These are phyloP conservation scores for Drosophila gunungcola DNA, from an alignment of 1,140 invertebrate genomes.

Conservation along the genomic window DNA sequence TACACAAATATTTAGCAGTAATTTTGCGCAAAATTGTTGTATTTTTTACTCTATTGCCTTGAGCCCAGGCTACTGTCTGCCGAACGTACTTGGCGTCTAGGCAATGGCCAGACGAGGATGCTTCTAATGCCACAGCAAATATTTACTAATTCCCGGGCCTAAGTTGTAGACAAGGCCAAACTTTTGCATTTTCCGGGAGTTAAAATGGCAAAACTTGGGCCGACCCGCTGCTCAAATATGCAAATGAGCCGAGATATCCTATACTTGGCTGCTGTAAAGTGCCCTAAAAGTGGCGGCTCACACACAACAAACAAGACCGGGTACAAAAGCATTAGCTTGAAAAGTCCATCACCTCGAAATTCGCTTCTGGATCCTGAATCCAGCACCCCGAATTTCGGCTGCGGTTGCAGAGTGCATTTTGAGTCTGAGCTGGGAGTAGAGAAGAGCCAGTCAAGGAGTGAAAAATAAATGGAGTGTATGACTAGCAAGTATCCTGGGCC, in stretches of 20 bases:
- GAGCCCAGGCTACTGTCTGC: constrained; percentile 2
- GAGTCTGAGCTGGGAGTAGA: constrained; percentile 44
- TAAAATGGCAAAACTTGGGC: constrained; percentile 21
- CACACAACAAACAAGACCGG: constrained; percentile 37
- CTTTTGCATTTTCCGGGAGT: constrained; percentile 57
- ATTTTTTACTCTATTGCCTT: neutral
- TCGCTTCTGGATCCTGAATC: constrained; percentile 9
- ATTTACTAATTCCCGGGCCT: constrained; percentile 50
- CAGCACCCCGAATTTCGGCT: constrained; percentile 20
- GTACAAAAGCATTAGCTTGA: constrained; percentile 68
- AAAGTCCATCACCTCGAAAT: constrained; percentile 60
- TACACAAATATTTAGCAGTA: constrained; percentile 40
- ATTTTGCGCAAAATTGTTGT: constrained; percentile 9
- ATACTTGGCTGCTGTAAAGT: constrained; percentile 60
- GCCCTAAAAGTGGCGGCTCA: constrained; percentile 54
- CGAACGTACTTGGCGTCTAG: constrained; percentile 13
- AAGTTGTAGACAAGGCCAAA: constrained; percentile 57
- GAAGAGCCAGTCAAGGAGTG: constrained; percentile 65
- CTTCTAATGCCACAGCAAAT: constrained; percentile 45
- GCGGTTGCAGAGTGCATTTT: constrained; percentile 60
- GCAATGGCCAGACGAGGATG: constrained; percentile 32
- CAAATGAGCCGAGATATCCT: constrained; percentile 56
- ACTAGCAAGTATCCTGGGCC: constrained; percentile 38
- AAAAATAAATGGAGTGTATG: constrained; percentile 82
- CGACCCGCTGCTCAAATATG: constrained; percentile 64